phyloP scores from a whole-genome alignment of 1,140 invertebrate genomes.

The Drosophila repleta region DNA sequence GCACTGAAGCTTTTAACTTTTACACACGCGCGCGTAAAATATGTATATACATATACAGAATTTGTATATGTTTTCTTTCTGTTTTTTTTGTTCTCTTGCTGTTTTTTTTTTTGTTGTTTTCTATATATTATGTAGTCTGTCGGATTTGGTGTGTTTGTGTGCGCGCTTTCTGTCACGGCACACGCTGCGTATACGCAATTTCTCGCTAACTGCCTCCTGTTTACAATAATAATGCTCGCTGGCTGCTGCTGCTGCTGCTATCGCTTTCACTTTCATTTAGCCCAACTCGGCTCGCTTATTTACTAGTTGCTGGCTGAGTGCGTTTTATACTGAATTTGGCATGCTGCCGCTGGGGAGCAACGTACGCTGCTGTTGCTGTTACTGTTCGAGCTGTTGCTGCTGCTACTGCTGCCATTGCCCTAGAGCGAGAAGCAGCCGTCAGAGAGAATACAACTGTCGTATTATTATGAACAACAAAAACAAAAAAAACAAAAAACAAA shows the following conservation, averaged over 20 bases:
- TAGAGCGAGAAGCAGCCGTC: constrained; percentile 1
- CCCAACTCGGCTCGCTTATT: constrained; percentile 22
- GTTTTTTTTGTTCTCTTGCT: too few species aligned
- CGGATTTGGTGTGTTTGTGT: constrained; percentile 12
- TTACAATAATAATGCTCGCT: constrained; percentile 24
- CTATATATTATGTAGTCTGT: constrained; percentile 21
- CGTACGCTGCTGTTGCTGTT: constrained; percentile 13
- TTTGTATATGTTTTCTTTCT: background rate
- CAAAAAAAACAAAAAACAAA: constrained; percentile 2
- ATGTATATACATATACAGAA: constrained; percentile 9
- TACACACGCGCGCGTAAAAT: constrained; percentile 48
- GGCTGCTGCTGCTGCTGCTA: constrained; percentile 1
- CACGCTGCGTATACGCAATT: constrained; percentile 35
- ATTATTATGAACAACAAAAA: background rate
- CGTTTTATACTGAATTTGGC: constrained; percentile 66
- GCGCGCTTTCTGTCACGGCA: constrained; percentile 12
- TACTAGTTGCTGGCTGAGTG: constrained; percentile 63
- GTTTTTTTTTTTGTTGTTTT: constrained; percentile 3
- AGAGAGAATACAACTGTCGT: background rate
- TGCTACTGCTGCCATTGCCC: constrained; percentile 23
- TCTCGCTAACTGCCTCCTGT: constrained; percentile 4
- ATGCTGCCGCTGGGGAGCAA: constrained; percentile 48
- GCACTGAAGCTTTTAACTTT: constrained; percentile 46
- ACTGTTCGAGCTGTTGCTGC: background rate
- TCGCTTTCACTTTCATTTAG: constrained; percentile 13